Percentiles rank a stretch among this genome's conserved stretches.
Evolutionary conservation across 2,797 vertebrate species (phyloP).

Genomic region (Macropus fuliginosus): DNA sequence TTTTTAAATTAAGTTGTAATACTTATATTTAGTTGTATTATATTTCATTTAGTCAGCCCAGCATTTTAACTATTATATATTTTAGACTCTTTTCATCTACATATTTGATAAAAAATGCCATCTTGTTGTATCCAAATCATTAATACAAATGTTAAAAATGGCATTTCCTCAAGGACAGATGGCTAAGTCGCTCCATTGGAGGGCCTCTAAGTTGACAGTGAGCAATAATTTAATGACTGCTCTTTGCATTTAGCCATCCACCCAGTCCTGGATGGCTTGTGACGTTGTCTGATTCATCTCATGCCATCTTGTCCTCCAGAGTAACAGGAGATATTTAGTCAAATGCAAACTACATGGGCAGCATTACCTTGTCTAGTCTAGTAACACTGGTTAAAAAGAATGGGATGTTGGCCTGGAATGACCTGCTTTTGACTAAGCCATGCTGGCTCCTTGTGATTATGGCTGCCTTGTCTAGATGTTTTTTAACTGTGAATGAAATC

Average conservation of each 20-base stretch:
- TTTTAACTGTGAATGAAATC: background rate
- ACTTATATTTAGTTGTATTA: background rate
- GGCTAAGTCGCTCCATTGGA: background rate
- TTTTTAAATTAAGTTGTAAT: background rate
- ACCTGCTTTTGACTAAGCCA: background rate
- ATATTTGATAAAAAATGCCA: background rate
- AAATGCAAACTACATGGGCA: background rate
- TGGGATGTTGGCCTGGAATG: background rate
- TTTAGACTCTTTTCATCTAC: background rate
- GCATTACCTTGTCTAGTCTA: background rate
- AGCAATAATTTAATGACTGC: background rate
- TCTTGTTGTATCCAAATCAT: background rate
- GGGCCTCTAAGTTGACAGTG: background rate
- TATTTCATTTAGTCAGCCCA: background rate
- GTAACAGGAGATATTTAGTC: background rate
- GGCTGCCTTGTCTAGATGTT: background rate
- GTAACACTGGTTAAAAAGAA: background rate
- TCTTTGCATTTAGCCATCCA: background rate
- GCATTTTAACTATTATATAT: background rate
- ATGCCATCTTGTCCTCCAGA: background rate
- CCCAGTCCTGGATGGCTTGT: background rate
- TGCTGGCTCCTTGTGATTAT: background rate
- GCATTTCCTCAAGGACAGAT: background rate
- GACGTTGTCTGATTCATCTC: background rate
- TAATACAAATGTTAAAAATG: background rate